These are phyloP conservation scores for Trissolcus basalis DNA, from an alignment of 1,140 invertebrate species.

Conservation along the genomic window DNA sequence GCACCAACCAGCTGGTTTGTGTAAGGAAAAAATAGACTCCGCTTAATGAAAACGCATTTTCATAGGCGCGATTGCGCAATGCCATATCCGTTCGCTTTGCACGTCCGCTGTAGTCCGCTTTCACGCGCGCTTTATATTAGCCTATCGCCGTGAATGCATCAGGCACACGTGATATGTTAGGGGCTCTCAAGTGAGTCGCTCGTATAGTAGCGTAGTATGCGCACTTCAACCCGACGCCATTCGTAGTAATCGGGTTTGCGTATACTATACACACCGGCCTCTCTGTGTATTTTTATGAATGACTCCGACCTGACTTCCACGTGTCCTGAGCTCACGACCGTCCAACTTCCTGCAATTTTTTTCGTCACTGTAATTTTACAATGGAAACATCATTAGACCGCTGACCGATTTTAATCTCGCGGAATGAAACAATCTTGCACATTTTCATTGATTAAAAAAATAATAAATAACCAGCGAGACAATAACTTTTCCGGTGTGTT, in stretches of 20 bases:
- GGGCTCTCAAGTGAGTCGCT: slow-evolving; percentile 20
- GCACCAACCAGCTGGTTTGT: background rate
- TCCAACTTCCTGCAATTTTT: background rate
- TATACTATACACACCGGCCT: slow-evolving; percentile 13
- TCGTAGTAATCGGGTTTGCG: slow-evolving; percentile 50
- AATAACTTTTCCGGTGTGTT: too few relatives aligned
- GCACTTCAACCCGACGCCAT: slow-evolving; percentile 22
- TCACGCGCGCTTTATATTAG: slow-evolving; percentile 31
- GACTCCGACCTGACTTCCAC: slow-evolving; percentile 35
- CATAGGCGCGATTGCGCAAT: slow-evolving; percentile 18
- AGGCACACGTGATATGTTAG: slow-evolving; percentile 14
- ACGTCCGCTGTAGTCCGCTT: slow-evolving; percentile 29
- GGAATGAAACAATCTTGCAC: too few relatives aligned
- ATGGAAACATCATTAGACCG: too few relatives aligned
- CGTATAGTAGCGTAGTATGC: slow-evolving; percentile 43
- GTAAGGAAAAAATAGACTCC: background rate
- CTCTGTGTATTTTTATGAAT: slow-evolving; percentile 55
- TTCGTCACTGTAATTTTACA: too few relatives aligned
- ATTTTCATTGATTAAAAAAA: too few relatives aligned
- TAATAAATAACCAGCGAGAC: too few relatives aligned
- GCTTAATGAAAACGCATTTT: slow-evolving; percentile 27
- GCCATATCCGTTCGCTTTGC: slow-evolving; percentile 10
- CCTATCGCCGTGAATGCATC: slow-evolving; percentile 6
- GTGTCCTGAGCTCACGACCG: too few relatives aligned
- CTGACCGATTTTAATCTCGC: too few relatives aligned